These are phyloP conservation scores for Trachops cirrhosus DNA, from an alignment of 2,797 vertebrate genomes.

Conservation along the genomic window DNA sequence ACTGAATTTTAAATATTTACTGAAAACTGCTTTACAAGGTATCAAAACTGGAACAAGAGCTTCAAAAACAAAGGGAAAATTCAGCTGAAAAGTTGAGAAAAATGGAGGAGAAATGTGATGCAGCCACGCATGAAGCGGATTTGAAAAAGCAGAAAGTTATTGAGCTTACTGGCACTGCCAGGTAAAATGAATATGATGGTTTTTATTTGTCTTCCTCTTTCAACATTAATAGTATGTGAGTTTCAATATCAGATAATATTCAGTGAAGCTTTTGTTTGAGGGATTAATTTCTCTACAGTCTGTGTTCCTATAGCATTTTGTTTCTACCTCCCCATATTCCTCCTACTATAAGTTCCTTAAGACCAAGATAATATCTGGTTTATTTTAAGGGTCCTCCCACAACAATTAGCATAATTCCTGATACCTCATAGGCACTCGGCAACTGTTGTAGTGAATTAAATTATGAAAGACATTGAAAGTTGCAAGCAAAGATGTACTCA, in stretches of 20 bases:
- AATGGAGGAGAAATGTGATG: conserved; percentile 82
- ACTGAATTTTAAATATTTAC: conserved; percentile 53
- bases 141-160: conserved; percentile 81
- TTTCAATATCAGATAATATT: conserved; percentile 39
- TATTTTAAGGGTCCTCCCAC: neutral
- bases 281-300: conserved; percentile 15
- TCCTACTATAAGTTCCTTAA: conserved; percentile 5
- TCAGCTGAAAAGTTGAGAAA: conserved; percentile 85
- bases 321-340: neutral
- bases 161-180: conserved; percentile 77
- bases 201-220: conserved; percentile 43
- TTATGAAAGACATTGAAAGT: conserved; percentile 27
- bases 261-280: conserved; percentile 33
- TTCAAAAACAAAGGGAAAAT: conserved; percentile 86
- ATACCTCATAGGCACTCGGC: neutral
- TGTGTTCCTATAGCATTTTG: neutral
- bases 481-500: neutral
- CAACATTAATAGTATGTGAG: neutral
- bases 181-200: conserved; percentile 69
- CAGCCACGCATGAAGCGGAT: conserved; percentile 82
- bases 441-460: conserved; percentile 12
- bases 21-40: conserved; percentile 82
- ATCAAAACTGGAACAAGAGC: conserved; percentile 89
- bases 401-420: conserved; percentile 6
- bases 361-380: neutral